Percentiles rank a stretch among this genome's conserved stretches.
Conservation (phyloP, 35 echinoderm and acorn worm genomes). For the Anneissia japonica region DNA sequence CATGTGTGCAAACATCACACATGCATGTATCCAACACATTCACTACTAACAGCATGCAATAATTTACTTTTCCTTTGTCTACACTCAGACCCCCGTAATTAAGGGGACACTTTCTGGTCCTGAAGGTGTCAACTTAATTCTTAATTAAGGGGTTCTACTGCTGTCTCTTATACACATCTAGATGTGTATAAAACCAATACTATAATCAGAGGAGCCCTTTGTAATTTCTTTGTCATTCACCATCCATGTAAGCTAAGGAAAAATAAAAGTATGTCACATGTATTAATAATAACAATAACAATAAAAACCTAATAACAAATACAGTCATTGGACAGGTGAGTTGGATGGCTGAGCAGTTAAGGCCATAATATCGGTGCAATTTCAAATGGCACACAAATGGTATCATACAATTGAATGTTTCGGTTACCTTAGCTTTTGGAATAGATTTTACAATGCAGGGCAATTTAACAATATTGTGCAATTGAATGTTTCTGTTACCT, state of each 20-base stretch:
- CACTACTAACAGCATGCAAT: too few relatives aligned
- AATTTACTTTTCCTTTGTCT: conserved; percentile 38
- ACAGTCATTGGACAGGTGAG: not conserved
- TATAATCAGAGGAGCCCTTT: conserved; percentile 52
- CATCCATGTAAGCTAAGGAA: conserved; percentile 63
- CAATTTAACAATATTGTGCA: too few relatives aligned
- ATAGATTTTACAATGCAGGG: too few relatives aligned
- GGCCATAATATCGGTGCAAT: not conserved
- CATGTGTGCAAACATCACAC: too few relatives aligned
- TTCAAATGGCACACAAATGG: not conserved
- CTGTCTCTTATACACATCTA: too few relatives aligned
- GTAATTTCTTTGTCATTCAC: conserved; percentile 71
- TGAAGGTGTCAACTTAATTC: not conserved
- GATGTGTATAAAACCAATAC: conserved; percentile 33
- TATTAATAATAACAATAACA: not conserved
- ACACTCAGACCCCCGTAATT: conserved; percentile 50
- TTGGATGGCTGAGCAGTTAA: not conserved
- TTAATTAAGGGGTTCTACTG: not conserved
- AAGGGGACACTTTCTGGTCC: too few relatives aligned
- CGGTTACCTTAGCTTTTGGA: too few relatives aligned
- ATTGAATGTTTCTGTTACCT: conserved; percentile 28
- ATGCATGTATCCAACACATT: too few relatives aligned
- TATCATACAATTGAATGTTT: too few relatives aligned
- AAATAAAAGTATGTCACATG: not conserved
- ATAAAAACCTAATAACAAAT: not conserved